A percentile compares a stretch with the other conserved stretches of the same genome.
Evolutionary conservation across 2,888 invertebrate species (phyloP).

Genomic region (Melieria picta): DNA sequence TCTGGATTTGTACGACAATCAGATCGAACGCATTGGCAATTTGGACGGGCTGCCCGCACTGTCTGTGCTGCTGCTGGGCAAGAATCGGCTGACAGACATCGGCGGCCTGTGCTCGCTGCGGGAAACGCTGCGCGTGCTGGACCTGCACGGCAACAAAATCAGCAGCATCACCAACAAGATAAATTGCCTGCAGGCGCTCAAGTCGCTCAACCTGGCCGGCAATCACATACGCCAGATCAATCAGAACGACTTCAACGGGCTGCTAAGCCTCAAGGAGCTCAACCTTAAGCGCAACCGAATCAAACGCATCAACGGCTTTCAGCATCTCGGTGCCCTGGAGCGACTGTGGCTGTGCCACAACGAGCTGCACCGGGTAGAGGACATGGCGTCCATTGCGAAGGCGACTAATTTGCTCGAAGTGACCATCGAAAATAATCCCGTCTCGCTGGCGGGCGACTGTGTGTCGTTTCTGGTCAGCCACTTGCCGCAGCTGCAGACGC

Average conservation of each 20-base stretch:
- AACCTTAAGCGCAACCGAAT: conserved; percentile 89
- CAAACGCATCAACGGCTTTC: conserved; percentile 82
- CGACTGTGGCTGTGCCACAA: conserved; percentile 66
- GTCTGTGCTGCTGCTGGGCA: conserved; percentile 88
- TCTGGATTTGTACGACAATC: conserved; percentile 94
- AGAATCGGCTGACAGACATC: conserved; percentile 75
- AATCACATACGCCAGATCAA: conserved; percentile 86
- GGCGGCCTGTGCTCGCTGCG: conserved; percentile 59
- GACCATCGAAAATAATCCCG: conserved; percentile 87
- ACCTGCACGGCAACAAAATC: conserved; percentile 93
- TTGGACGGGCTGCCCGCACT: conserved; percentile 81
- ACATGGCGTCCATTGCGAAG: conserved; percentile 84
- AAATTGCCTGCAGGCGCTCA: conserved; percentile 77
- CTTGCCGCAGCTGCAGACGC: conserved; percentile 76
- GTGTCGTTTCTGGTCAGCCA: conserved; percentile 84
- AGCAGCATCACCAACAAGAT: conserved; percentile 65
- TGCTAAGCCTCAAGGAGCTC: conserved; percentile 82
- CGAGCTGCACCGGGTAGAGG: conserved; percentile 79
- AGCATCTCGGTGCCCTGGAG: conserved; percentile 79
- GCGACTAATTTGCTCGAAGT: conserved; percentile 82
- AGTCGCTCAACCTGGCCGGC: conserved; percentile 92
- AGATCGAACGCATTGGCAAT: conserved; percentile 85
- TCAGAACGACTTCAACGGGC: conserved; percentile 79
- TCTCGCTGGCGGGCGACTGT: conserved; percentile 82
- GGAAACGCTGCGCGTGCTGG: conserved; percentile 84